A percentile compares a stretch with the other conserved stretches of the same genome.
These are phyloP conservation scores for Caenorhabditis becei DNA, from an alignment of 2,888 invertebrate genomes.

Conservation along the genomic window DNA sequence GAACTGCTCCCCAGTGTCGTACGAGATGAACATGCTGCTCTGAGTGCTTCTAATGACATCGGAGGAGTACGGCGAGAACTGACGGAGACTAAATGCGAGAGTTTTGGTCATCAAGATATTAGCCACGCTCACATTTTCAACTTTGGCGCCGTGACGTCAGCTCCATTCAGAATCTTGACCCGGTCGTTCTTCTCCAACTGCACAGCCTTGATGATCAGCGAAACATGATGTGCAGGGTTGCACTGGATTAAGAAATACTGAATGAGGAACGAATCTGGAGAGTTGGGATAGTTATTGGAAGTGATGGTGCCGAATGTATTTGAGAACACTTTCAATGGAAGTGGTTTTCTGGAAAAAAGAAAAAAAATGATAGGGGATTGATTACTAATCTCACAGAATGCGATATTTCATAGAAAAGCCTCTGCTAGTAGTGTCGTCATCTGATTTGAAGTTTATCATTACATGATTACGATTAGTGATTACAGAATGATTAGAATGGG, in stretches of 20 bases:
- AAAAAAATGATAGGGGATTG: too few species aligned
- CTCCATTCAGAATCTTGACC: slow-evolving; percentile 50
- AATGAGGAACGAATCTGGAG: slow-evolving; percentile 47
- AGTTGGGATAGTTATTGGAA: slow-evolving; percentile 55
- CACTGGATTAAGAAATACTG: slow-evolving; percentile 58
- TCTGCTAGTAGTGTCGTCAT: slow-evolving; percentile 21
- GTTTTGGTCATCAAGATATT: background rate
- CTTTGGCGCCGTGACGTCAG: slow-evolving; percentile 23
- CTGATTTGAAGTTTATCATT: slow-evolving; percentile 48
- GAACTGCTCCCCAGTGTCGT: slow-evolving; percentile 47
- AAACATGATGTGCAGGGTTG: slow-evolving; percentile 29
- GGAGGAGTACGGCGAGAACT: slow-evolving; percentile 17
- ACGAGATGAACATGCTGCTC: slow-evolving; percentile 47
- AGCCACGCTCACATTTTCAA: slow-evolving; percentile 25
- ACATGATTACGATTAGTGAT: slow-evolving; percentile 40
- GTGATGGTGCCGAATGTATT: slow-evolving; percentile 41
- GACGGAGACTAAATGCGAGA: slow-evolving; percentile 25
- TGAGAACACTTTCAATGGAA: slow-evolving; percentile 36
- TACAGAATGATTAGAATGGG: slow-evolving; percentile 34
- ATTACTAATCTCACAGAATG: slow-evolving; percentile 49
- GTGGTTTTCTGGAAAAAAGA: slow-evolving; percentile 38
- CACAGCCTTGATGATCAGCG: slow-evolving; percentile 26
- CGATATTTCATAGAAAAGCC: slow-evolving; percentile 43
- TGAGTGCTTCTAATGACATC: slow-evolving; percentile 35
- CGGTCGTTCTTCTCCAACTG: slow-evolving; percentile 37